Evolutionary conservation across 1,140 invertebrate genomes (phyloP).

Genomic region (Megalonaias nervosa): DNA sequence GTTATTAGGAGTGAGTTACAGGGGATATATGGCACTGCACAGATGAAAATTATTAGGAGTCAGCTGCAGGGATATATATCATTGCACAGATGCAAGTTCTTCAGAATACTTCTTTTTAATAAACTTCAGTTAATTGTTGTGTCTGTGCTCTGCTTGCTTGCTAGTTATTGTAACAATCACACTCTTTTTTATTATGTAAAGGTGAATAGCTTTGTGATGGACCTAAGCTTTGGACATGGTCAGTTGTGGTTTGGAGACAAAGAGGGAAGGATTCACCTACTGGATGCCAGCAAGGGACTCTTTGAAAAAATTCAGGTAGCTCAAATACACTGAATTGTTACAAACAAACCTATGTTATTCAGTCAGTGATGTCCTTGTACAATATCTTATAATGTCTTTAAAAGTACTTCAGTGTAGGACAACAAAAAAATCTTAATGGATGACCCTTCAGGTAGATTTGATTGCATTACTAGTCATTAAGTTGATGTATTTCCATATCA

Average conservation of each 20-base stretch:
- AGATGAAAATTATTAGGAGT: background rate
- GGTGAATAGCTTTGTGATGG: constrained; percentile 63
- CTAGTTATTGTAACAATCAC: background rate
- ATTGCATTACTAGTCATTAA: too few relatives aligned
- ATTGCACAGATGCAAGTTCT: background rate
- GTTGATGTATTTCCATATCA: too few relatives aligned
- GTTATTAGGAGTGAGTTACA: background rate
- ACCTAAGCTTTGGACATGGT: constrained; percentile 56
- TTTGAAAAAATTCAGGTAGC: constrained; percentile 56
- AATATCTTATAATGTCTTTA: too few relatives aligned
- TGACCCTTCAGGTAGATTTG: too few relatives aligned
- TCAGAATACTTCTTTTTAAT: background rate
- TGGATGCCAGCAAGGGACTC: constrained; percentile 59
- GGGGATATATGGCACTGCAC: background rate
- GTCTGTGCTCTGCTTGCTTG: background rate
- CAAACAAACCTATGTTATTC: too few relatives aligned
- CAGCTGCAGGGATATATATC: background rate
- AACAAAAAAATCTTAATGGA: too few relatives aligned
- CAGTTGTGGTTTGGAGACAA: constrained; percentile 69
- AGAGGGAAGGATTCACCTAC: constrained; percentile 60
- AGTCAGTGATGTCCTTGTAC: too few relatives aligned
- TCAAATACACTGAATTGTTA: too few relatives aligned
- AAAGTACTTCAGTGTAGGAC: too few relatives aligned
- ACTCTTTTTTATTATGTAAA: constrained; percentile 28
- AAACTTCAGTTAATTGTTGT: background rate